Percentiles rank a stretch among this genome's conserved stretches.
Conservation (phyloP, 2,113 vertebrate genomes). For the Calidris pugnax region DNA sequence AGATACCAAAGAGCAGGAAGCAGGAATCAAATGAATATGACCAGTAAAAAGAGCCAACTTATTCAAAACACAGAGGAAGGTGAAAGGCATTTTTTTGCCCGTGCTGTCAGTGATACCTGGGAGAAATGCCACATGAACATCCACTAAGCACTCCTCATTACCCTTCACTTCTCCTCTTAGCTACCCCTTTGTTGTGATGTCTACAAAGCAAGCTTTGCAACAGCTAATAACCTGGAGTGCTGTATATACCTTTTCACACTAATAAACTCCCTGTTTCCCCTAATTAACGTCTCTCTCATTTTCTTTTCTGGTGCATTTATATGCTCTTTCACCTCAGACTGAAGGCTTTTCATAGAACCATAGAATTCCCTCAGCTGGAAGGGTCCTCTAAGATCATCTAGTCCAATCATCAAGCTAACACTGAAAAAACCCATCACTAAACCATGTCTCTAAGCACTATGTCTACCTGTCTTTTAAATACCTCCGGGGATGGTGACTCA, state of each 20-base stretch:
- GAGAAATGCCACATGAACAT: not conserved
- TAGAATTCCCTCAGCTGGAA: no score
- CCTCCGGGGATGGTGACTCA: no score
- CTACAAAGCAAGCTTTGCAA: not conserved
- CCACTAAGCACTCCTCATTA: not conserved
- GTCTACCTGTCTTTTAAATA: no score
- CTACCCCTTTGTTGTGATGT: not conserved
- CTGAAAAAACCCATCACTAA: no score
- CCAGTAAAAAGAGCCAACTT: not conserved
- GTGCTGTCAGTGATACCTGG: not conserved
- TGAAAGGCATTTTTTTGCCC: not conserved
- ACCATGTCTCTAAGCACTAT: no score
- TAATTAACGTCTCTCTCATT: not conserved
- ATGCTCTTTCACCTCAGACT: not conserved
- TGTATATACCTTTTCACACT: not conserved
- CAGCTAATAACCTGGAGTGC: not conserved
- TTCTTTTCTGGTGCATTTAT: not conserved
- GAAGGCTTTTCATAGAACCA: not conserved
- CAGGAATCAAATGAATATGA: not conserved
- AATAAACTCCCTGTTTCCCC: not conserved
- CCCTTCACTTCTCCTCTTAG: not conserved
- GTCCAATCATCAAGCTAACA: no score
- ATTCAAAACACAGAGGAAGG: not conserved
- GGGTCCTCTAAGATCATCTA: no score
- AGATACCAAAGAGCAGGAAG: not conserved